Evolutionary conservation across 1,140 invertebrate genomes (phyloP).

Genomic region (Grapholita molesta): DNA sequence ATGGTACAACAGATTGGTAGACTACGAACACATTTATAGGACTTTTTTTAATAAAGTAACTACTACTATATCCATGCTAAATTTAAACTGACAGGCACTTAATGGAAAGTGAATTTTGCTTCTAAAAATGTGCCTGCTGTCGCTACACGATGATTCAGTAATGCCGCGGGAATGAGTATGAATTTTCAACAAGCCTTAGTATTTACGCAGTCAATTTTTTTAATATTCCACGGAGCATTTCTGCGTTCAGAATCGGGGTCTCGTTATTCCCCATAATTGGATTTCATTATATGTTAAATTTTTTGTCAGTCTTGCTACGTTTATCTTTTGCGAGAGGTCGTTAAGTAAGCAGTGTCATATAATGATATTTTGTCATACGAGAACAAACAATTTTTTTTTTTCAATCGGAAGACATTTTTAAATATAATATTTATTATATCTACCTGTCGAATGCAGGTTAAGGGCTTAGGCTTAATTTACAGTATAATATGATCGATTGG

Average conservation of each 20-base stretch:
- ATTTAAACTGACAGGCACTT: too few species aligned
- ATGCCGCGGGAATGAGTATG: slow-evolving; percentile 11
- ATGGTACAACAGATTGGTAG: too few species aligned
- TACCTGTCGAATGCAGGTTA: too few species aligned
- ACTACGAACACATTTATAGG: too few species aligned
- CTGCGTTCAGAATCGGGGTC: slow-evolving; percentile 32
- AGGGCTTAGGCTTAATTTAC: too few species aligned
- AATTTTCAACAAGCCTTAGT: slow-evolving; percentile 38
- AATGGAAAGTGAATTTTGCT: too few species aligned
- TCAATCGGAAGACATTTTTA: too few species aligned
- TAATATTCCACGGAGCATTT: slow-evolving; percentile 38
- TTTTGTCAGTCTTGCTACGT: slow-evolving; percentile 30
- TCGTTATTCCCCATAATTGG: slow-evolving; percentile 48
- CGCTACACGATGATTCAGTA: slow-evolving; percentile 10
- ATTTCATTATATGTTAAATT: slow-evolving; percentile 47
- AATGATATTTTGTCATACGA: neutral
- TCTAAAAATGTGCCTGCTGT: neutral
- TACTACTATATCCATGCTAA: too few species aligned
- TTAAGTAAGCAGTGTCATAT: neutral
- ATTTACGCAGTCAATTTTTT: slow-evolving; percentile 40
- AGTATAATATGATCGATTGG: too few species aligned
- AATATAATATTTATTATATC: too few species aligned
- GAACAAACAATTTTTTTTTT: too few species aligned
- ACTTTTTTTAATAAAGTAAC: too few species aligned
- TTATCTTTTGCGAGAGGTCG: slow-evolving; percentile 10